Evolutionary conservation across 2,888 invertebrate genomes (phyloP).

Genomic region (Ormyrus rosae): DNA sequence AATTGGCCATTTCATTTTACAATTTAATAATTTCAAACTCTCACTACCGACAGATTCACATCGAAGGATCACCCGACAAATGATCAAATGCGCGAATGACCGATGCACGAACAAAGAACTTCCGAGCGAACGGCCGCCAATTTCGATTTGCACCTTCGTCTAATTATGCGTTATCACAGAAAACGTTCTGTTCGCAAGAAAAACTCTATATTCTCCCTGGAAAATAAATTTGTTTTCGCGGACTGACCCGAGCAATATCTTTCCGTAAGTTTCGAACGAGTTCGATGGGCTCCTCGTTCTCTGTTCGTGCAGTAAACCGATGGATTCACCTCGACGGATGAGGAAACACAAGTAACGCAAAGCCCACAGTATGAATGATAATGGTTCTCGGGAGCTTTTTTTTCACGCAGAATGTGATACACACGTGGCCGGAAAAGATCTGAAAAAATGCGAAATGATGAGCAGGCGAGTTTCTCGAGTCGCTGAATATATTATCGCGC

Average conservation of each 20-base stretch:
- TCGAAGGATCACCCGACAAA: constrained; percentile 40
- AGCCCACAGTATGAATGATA: constrained; percentile 38
- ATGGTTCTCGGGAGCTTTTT: constrained; percentile 5
- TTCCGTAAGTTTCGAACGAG: constrained; percentile 2
- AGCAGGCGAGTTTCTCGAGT: constrained; percentile 55
- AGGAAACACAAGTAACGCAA: constrained; percentile 49
- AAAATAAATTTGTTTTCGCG: too few relatives aligned
- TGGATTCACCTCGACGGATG: constrained; percentile 27
- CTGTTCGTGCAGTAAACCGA: constrained; percentile 16
- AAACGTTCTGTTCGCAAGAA: constrained; percentile 3
- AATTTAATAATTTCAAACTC: not conserved
- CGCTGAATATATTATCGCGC: constrained; percentile 41
- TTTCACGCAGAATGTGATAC: constrained; percentile 42
- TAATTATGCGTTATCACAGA: constrained; percentile 24
- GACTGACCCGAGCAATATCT: not conserved
- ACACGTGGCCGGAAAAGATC: constrained; percentile 64
- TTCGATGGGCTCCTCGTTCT: constrained; percentile 14
- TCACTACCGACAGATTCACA: constrained; percentile 29
- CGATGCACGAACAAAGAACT: constrained; percentile 26
- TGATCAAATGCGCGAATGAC: constrained; percentile 19
- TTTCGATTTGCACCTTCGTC: too few relatives aligned
- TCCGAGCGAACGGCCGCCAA: not conserved
- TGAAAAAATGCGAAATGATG: constrained; percentile 61
- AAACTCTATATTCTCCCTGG: constrained; percentile 2
- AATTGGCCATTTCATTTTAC: constrained; percentile 5